Evolutionary conservation across 2,113 vertebrate genomes (phyloP), one percentile per base, ranked within the genome.

Genomic region (Clinocottus analis): DNA sequence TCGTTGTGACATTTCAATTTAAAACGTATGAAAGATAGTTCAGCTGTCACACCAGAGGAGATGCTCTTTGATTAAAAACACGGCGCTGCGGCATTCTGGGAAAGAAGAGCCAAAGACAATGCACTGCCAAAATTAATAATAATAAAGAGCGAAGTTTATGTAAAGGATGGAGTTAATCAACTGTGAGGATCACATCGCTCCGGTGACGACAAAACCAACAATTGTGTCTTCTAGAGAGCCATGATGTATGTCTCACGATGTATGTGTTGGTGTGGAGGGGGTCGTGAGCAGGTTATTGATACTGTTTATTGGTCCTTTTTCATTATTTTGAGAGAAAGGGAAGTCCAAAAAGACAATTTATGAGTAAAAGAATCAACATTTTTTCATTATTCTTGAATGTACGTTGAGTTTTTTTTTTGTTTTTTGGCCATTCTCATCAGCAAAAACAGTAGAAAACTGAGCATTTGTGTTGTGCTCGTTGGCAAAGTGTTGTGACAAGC

Each of bases 1-100:
- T 66, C 13, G 14, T 70, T 53, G 72, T 88, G 82, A 80, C 75
- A 74, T 83, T 88, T 80, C 72, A 85, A 61, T 85, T 83, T 80
- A 53, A 49, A 78, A 68, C 37, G 25, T 47, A 72, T 27, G 55
- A 67, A 43, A 45, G 16, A 60, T 17, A 33, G 37, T 65, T 65
- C 12, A 9, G 56, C 55, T 62, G 56, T 35, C 33, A 60, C 55
- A 29, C 49, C 27, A 2, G 17, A 49, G 58, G 33, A 77, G n/a
- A 77, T 49, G 68, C 55, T 72, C 31, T 80, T 70, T 62, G 68
- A 77, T 85, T 69, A 37, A 37, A 79, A 66, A 31, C 29, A 31
- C 45, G 29, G 13, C 10, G 23, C 63, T 17, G 27, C 25, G 47
- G 59, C 5, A 11, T 64, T 84, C 31, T 59, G 41, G 49, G 75